Base-by-base conservation (phyloP, 2,797 vertebrate genomes). In the Delichon dasypus region DNA sequence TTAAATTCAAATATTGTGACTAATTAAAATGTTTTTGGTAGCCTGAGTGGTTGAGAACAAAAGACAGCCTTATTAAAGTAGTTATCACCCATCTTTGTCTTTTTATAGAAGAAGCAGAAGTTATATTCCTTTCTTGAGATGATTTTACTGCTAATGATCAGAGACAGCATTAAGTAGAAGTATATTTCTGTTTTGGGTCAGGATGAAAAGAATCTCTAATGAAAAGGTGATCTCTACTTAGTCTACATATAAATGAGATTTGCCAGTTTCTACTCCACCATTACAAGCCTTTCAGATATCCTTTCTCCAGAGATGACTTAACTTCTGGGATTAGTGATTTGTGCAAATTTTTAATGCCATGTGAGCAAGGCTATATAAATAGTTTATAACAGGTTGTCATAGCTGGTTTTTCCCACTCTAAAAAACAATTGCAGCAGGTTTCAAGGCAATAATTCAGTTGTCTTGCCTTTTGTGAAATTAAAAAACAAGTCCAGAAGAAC, bases 151-250 rank as follows among this genome's bases (percentile, higher is more conserved):
- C n/a, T 72, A 16, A 62, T 44, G 55, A 65, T 91, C 60, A 66
- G 79, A 88, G 57, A n/a, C 30, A 83, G 45, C 15, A 22, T 84
- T 76, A 92, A 71, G 22, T 84, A 64, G 34, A 60, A 84, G 29
- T 42, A 9, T 51, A 10, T 81, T 86, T 81, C 44, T n/a, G 3
- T 86, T 90, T 94, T 62, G 34, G 42, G 48, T 81, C 55, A 73
- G 27, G 66, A 85, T 90, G 51, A 85, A 85, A 89, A 94, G 67
- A 88, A 55, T 91, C 25, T 91, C 22, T 89, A 36, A 62, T 87
- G 51, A 92, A 64, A 94, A 85, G 30, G 22, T 76, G 65, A 76
- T 92, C 27, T 61, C 34, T 72, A 0, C 47, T 18, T 85, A 87
- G 38, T 26, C 62, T 86, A 21, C 53, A 54, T 91, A 32, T 55